Base-by-base conservation (phyloP, 2,888 invertebrate species). In the Fabriciana adippe region DNA sequence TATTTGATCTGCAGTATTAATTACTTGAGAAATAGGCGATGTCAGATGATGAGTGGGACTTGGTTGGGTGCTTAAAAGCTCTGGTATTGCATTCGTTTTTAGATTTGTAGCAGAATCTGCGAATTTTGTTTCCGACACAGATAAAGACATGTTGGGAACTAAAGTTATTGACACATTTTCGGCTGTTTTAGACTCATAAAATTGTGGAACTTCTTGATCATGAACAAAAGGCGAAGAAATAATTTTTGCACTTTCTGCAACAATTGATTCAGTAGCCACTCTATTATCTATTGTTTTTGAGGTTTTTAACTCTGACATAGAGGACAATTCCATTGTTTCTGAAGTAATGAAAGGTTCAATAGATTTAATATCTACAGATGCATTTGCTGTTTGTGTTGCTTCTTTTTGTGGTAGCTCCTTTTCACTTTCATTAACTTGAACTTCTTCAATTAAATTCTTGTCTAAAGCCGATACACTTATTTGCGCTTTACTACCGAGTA, bases 351-450 rank as follows among this genome's bases (percentile, higher is more conserved):
- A 80, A 48, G 94, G 87, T 80, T 95, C 95, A 73, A 93, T 90
- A 35, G 94, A 87, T 71, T 93, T 93, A 11, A 96, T 75, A 26
- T 89, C 93, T 50, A 93, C 79, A 78, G 94, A 94, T n/a, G 96
- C 96, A 56, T 86, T 82, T 26, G 88, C 93, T 66, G 82, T 79
- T 16, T 88, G 85, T 70, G 94, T 94, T 64, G 93, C 90, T 59
- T 90, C 89, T 66, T 90, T 91, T 16, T 92, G 79, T 15, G 85
- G 76, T 35, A 95, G 93, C 56, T 93, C 87, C 56, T 90, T 92
- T 90, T 96, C 96, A 54, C 94, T 93, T 87, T 96, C 96, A 84
- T 96, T 95, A 11, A 94, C 79, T n/a, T 94, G 81, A 0, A 95
- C 91, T 82, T 89, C 90, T 75, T 94, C 92, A 8, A 93, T 92